Base-by-base conservation (phyloP, 2,113 vertebrate genomes). In the Platichthys stellatus region DNA sequence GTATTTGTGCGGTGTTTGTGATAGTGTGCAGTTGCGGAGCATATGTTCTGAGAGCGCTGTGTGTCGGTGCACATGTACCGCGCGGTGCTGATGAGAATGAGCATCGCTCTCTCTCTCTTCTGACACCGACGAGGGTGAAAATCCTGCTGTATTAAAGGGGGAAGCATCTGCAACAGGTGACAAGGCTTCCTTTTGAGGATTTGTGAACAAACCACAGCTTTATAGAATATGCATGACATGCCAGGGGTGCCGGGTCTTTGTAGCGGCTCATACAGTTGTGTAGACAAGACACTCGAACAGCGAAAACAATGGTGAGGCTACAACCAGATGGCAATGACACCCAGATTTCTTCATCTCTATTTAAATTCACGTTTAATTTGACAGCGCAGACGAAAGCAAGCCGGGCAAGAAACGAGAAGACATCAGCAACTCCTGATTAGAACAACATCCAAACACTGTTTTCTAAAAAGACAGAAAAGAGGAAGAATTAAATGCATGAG, bases 141-240 rank as follows among this genome's bases (percentile, higher is more conserved):
- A 88, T 88, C 82, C 69, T 4, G 1, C 28, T n/a, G 38, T 54
- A 78, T 86, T 65, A 81, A 71, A 89, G 68, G 53, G 74, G 74
- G 31, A 79, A 81, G 74, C 78, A 78, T 84, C 85, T 79, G 63
- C 79, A 87, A 82, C 88, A 91, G 91, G 88, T 93, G 89, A 91
- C 88, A 89, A 78, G 78, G 72, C 66, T 75, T 77, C 62, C 24
- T 72, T 71, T 83, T 74, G 81, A 65, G 76, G 84, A 84, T 89
- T 87, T 86, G 63, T 31, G 56, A 90, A 86, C 65, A 88, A 89
- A 90, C 72, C 77, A 67, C 71, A 65, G 85, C 83, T 89, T 90
- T 83, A 86, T 88, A 87, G 83, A 91, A 91, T 90, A 87, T 91
- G 81, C 89, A 89, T 90, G 76, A 67, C 77, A 67, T 65, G 73